phyloP scores from a whole-genome alignment of 2,888 invertebrate species.

The Boloria euphrosyne region DNA sequence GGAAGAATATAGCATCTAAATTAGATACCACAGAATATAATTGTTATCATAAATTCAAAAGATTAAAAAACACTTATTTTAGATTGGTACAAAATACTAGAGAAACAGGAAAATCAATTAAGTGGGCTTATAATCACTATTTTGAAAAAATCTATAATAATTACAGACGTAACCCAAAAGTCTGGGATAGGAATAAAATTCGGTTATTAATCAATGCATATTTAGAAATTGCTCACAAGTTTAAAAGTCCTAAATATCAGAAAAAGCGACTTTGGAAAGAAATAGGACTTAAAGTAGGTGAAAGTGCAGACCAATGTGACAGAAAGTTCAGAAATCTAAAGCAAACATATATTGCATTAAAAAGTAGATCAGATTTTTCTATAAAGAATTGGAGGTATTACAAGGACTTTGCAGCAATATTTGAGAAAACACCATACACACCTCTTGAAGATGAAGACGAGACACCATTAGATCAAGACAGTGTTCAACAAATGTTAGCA shows the following conservation, averaged over 20 bases:
- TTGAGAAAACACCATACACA: constrained; percentile 44
- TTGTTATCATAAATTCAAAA: constrained; percentile 75
- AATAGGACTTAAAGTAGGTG: constrained; percentile 60
- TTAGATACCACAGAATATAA: constrained; percentile 68
- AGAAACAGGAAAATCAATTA: constrained; percentile 61
- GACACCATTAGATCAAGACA: constrained; percentile 55
- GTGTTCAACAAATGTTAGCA: constrained; percentile 62
- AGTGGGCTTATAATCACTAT: constrained; percentile 70
- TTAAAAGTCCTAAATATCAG: constrained; percentile 64
- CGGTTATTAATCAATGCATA: constrained; percentile 63
- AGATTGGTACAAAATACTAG: constrained; percentile 62
- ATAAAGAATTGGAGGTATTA: constrained; percentile 71
- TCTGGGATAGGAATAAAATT: constrained; percentile 66
- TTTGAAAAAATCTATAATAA: constrained; percentile 73
- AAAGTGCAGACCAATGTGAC: constrained; percentile 61
- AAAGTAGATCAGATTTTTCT: constrained; percentile 54
- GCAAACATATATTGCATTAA: constrained; percentile 68
- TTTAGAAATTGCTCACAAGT: constrained; percentile 64
- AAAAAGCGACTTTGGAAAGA: constrained; percentile 75
- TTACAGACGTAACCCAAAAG: constrained; percentile 57
- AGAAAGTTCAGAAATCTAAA: constrained; percentile 74
- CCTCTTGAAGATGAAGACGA: constrained; percentile 42
- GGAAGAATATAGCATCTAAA: constrained; percentile 67
- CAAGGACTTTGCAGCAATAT: constrained; percentile 68
- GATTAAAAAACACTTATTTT: constrained; percentile 69